Conservation (phyloP, 2,113 vertebrate genomes). For the Romanogobio albipinnatus region DNA sequence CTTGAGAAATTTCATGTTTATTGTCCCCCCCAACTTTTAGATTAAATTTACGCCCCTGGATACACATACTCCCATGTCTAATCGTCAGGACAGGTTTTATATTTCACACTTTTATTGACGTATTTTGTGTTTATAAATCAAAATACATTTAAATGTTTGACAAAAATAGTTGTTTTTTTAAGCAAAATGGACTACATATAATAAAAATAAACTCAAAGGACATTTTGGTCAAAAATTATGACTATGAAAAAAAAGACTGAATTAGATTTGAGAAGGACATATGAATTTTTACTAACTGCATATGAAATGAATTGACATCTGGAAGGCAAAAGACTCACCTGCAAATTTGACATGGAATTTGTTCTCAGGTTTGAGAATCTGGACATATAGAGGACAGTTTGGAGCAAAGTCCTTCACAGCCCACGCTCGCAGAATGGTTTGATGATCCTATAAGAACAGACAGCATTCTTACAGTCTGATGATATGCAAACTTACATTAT, state of each 20-base stretch:
- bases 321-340: slow-evolving; percentile 75
- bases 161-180: not conserved
- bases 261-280: not conserved
- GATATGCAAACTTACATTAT: not conserved
- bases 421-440: slow-evolving; percentile 97
- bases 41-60: too few relatives aligned
- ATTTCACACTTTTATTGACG: not conserved
- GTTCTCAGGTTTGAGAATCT: slow-evolving; percentile 97
- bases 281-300: not conserved
- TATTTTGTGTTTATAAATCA: not conserved
- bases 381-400: slow-evolving; percentile 96
- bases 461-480: not conserved
- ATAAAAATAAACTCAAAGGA: too few relatives aligned
- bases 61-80: not conserved
- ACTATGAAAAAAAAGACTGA: not conserved
- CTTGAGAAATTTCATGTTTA: too few relatives aligned
- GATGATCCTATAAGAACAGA: slow-evolving; percentile 83
- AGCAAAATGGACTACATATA: not conserved
- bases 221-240: not conserved
- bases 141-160: not conserved
- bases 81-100: not conserved
- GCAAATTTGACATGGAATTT: slow-evolving; percentile 99
- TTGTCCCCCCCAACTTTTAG: too few relatives aligned
- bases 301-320: not conserved
- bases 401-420: slow-evolving; percentile 99